Conservation (phyloP, 2,797 vertebrate species). For the Enteromius anoplus region DNA sequence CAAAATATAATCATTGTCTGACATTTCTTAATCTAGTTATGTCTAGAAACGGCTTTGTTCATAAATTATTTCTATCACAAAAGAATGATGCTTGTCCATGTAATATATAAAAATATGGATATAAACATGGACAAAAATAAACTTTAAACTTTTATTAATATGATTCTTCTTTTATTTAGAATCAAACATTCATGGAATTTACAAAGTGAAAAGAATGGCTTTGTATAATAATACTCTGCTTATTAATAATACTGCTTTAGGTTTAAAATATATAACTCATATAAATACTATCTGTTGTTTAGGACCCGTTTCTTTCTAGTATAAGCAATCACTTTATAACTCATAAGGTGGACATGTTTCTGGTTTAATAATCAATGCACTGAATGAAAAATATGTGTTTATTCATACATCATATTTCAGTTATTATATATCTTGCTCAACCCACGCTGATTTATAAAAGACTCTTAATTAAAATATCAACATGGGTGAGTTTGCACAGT, state of each 20-base stretch:
- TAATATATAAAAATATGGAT: not conserved
- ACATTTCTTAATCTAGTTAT: not conserved
- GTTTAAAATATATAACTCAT: not conserved
- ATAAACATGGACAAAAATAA: not conserved
- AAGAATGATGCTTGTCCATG: not conserved
- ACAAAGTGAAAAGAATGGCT: not conserved
- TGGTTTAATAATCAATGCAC: not conserved
- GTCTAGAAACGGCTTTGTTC: not conserved
- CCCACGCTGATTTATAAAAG: constrained; percentile 37
- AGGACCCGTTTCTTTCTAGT: not conserved
- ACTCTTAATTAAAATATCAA: constrained; percentile 34
- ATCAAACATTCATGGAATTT: not conserved
- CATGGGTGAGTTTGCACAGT: constrained; percentile 41
- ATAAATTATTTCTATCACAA: not conserved
- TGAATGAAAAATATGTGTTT: constrained; percentile 14
- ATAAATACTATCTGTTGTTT: not conserved
- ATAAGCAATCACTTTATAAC: not conserved
- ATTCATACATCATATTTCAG: constrained; percentile 16
- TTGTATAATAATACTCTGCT: too few species aligned
- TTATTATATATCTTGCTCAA: constrained; percentile 11
- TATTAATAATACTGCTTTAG: not conserved
- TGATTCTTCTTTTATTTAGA: not conserved
- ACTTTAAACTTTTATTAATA: not conserved
- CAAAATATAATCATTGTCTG: not conserved
- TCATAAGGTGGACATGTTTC: not conserved